phyloP scores from a whole-genome alignment of 1,140 invertebrate species.

The Tetranychus urticae region DNA sequence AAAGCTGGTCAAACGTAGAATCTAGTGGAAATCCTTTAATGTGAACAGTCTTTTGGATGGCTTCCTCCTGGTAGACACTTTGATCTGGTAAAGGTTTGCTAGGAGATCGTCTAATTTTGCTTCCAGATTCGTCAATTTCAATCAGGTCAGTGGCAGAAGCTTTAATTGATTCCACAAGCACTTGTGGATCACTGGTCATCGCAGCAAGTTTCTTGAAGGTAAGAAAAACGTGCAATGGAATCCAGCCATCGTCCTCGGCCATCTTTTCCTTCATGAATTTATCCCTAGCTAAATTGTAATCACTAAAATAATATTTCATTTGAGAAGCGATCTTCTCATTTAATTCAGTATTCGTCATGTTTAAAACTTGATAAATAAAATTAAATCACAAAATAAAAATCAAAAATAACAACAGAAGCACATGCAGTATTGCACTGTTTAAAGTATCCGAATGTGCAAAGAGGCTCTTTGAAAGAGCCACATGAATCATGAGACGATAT shows the following conservation, averaged over 20 bases:
- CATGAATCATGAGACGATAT: no score
- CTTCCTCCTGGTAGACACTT: slow-evolving; percentile 49
- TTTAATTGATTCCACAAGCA: slow-evolving; percentile 45
- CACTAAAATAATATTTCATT: slow-evolving; percentile 51
- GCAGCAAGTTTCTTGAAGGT: slow-evolving; percentile 65
- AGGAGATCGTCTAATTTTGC: slow-evolving; percentile 50
- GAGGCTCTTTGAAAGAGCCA: no score
- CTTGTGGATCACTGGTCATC: slow-evolving; percentile 37
- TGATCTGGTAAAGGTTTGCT: slow-evolving; percentile 56
- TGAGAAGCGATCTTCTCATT: not conserved
- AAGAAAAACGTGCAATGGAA: slow-evolving; percentile 52
- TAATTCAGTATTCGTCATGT: no score
- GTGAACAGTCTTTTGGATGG: slow-evolving; percentile 51
- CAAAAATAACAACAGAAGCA: no score
- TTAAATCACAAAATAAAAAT: no score
- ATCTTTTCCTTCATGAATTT: slow-evolving; percentile 67
- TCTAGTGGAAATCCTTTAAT: slow-evolving; percentile 64
- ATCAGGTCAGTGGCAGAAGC: slow-evolving; percentile 48
- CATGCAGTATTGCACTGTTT: no score
- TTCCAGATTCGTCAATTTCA: slow-evolving; percentile 52
- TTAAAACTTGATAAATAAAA: no score
- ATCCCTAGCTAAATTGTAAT: slow-evolving; percentile 65
- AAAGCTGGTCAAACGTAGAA: slow-evolving; percentile 37
- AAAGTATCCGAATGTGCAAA: no score
- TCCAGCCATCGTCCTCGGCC: slow-evolving; percentile 61